Evolutionary conservation across 2,797 vertebrate genomes (phyloP), one percentile per base, ranked within the genome.

Genomic region (Pogonophryne albipinna): DNA sequence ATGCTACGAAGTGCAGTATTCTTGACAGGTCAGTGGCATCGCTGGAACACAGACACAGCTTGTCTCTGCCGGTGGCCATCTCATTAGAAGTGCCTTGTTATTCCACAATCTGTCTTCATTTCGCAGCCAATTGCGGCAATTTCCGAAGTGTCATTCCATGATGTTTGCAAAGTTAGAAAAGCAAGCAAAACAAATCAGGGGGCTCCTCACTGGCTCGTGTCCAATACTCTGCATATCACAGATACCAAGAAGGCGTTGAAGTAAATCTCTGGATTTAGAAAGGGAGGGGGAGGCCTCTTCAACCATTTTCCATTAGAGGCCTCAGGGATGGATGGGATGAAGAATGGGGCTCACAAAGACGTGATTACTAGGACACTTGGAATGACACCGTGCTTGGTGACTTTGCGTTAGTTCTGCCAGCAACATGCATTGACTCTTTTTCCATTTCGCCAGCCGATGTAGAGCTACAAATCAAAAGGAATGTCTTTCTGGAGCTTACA

Each of bases 331-430:
- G 82, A 81, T 78, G 83, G 89, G 89, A 90, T 92, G 85, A 93
- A 78, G 84, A 89, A 88, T 67, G 55, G 55, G 71, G 58, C 83
- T 82, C 73, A 85, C 89, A 86, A 89, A 91, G 87, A 89, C 85
- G 66, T 88, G 91, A 94, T 93, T 92, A 93, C 83, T 83, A 75
- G 87, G 88, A 93, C 87, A 81, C 89, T 92, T 88, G 90, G 86
- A 93, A 89, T 66, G 89, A 89, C 84, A 86, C 78, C 66, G 69
- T 58, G 85, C 83, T 69, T 83, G 78, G 88, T 82, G 86, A 89
- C 88, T 89, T 85, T 91, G 86, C 57, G 66, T 71, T 82, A 85
- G 82, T 88, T 88, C 81, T 87, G 84, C 76, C 89, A 83, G 75
- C 52, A 58, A 83, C 79, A 81, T 76, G 73, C 73, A 68, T 71